Conservation (phyloP, 2,113 vertebrate species). For the Cyrtonyx montezumae region DNA sequence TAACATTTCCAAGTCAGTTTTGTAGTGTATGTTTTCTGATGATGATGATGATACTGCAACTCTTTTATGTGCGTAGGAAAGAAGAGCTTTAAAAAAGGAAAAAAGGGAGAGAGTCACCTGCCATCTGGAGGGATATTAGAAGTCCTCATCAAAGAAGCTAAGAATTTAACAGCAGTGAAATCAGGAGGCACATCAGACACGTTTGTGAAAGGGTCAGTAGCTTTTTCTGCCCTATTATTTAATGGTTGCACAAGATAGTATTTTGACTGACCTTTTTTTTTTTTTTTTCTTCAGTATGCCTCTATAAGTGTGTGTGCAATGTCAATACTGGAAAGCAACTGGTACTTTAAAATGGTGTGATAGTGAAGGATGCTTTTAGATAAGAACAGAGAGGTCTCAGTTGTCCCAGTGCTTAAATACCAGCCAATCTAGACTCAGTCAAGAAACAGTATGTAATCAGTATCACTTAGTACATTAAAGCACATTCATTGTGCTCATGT, state of each 20-base stretch:
- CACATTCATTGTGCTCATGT: neutral
- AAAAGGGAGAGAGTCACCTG: constrained; percentile 81
- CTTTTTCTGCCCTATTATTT: neutral
- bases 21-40: neutral
- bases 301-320: neutral
- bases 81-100: constrained; percentile 87
- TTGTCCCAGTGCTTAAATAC: neutral
- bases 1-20: neutral
- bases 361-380: neutral
- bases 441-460: neutral
- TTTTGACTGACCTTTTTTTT: neutral
- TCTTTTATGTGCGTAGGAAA: constrained; percentile 79
- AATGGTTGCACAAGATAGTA: neutral
- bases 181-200: constrained; percentile 93
- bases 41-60: neutral
- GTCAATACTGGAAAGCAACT: neutral
- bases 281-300: neutral
- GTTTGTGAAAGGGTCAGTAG: constrained; percentile 94
- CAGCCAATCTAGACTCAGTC: neutral
- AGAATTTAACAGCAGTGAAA: constrained; percentile 95
- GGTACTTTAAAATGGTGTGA: neutral
- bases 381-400: neutral
- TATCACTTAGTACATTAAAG: neutral
- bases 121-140: constrained; percentile 92
- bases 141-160: constrained; percentile 94